Evolutionary conservation across 2,888 invertebrate species (phyloP).

Genomic region (Frankliniella fusca): DNA sequence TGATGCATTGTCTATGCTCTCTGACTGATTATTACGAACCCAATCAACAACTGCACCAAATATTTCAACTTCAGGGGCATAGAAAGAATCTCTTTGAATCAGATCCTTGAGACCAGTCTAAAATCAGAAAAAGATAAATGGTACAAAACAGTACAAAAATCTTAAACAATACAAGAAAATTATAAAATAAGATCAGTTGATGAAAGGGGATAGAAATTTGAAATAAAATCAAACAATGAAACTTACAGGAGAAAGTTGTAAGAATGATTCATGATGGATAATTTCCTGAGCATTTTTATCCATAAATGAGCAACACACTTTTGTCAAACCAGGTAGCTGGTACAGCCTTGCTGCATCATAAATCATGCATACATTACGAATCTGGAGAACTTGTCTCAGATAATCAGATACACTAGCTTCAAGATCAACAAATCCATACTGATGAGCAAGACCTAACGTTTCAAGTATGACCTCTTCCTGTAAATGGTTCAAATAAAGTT

Average conservation of each 20-base stretch:
- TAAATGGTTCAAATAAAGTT: constrained; percentile 30
- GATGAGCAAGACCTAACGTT: constrained; percentile 82
- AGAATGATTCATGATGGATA: constrained; percentile 77
- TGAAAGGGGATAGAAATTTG: not conserved
- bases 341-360: constrained; percentile 83
- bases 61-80: constrained; percentile 91
- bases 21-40: constrained; percentile 70
- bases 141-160: constrained; percentile 67
- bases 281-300: constrained; percentile 85
- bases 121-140: constrained; percentile 38
- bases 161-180: constrained; percentile 61
- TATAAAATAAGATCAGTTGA: not conserved
- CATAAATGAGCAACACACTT: constrained; percentile 84
- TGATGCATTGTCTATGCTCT: not conserved
- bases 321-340: constrained; percentile 55
- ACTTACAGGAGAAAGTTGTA: constrained; percentile 74
- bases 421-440: constrained; percentile 90
- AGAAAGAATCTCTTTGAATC: constrained; percentile 89
- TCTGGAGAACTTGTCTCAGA: constrained; percentile 78
- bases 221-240: not conserved
- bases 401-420: constrained; percentile 91
- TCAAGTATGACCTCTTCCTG: constrained; percentile 48
- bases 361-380: constrained; percentile 90
- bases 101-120: constrained; percentile 77
- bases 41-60: constrained; percentile 85